A percentile compares a stretch with the other conserved stretches of the same genome.
Evolutionary conservation across 2,888 invertebrate species (phyloP).

Genomic region (Lydus trimaculatus): DNA sequence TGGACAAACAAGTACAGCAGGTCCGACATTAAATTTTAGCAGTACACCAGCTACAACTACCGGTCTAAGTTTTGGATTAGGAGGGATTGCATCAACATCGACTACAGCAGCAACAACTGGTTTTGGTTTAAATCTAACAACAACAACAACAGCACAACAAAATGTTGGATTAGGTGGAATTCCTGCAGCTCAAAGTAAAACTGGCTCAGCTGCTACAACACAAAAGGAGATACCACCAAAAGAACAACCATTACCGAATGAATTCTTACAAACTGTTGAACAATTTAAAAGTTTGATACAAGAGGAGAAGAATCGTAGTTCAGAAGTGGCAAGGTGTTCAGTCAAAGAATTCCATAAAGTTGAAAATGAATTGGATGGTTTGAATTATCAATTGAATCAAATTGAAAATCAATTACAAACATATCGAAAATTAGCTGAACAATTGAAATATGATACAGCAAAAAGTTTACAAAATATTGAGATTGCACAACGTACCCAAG

Average conservation of each 20-base stretch:
- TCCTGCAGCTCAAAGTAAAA: constrained; percentile 63
- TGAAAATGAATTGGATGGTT: constrained; percentile 67
- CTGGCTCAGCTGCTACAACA: constrained; percentile 44
- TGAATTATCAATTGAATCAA: constrained; percentile 67
- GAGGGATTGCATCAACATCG: constrained; percentile 24
- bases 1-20: constrained; percentile 12
- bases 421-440: constrained; percentile 68
- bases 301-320: constrained; percentile 81
- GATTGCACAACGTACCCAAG: constrained; percentile 80
- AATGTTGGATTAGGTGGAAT: constrained; percentile 74
- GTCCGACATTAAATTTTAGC: neutral
- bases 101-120: constrained; percentile 21
- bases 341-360: constrained; percentile 69
- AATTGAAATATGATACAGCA: constrained; percentile 76
- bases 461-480: constrained; percentile 76
- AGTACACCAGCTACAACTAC: constrained; percentile 28
- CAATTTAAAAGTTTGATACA: constrained; percentile 85
- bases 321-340: constrained; percentile 76
- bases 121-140: constrained; percentile 14
- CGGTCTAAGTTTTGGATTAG: constrained; percentile 13
- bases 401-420: constrained; percentile 70
- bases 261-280: constrained; percentile 79
- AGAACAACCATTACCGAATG: constrained; percentile 76
- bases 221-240: constrained; percentile 66
- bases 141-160: constrained; percentile 29